These are phyloP conservation scores for Burhinus bistriatus DNA, from an alignment of 2,113 vertebrate species.

Conservation along the genomic window DNA sequence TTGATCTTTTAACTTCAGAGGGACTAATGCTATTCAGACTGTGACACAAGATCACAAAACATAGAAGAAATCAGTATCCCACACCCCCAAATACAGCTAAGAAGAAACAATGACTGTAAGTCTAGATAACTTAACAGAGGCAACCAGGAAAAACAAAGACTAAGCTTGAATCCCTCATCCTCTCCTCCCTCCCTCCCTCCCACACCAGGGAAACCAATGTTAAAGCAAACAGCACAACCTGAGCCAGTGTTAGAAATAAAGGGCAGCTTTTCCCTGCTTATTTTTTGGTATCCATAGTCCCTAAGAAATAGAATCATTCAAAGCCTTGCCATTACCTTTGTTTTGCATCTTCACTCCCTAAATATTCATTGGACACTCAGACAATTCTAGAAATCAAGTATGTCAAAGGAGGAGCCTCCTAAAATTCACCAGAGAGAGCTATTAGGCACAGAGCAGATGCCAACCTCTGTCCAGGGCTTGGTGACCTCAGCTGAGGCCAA, in stretches of 20 bases:
- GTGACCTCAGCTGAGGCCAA: background rate
- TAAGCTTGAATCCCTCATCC: background rate
- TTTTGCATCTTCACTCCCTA: background rate
- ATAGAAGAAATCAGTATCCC: background rate
- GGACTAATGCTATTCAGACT: slow-evolving; percentile 90
- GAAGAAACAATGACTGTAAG: background rate
- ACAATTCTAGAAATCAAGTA: background rate
- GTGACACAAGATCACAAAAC: background rate
- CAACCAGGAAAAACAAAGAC: background rate
- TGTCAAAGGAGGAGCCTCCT: background rate
- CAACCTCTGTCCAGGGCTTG: background rate
- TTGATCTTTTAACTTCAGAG: slow-evolving; percentile 84
- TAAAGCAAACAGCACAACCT: background rate
- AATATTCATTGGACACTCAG: background rate
- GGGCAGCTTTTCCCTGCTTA: background rate
- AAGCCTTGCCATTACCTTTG: background rate
- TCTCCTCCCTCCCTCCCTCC: background rate
- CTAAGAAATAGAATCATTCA: background rate
- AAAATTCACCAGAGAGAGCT: background rate
- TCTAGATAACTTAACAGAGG: background rate
- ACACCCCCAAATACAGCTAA: background rate
- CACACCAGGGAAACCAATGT: background rate
- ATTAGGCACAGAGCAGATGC: background rate
- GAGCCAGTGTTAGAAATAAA: background rate
- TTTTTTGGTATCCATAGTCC: background rate